Conservation (phyloP, 2,113 vertebrate species). For the Tetrax tetrax region DNA sequence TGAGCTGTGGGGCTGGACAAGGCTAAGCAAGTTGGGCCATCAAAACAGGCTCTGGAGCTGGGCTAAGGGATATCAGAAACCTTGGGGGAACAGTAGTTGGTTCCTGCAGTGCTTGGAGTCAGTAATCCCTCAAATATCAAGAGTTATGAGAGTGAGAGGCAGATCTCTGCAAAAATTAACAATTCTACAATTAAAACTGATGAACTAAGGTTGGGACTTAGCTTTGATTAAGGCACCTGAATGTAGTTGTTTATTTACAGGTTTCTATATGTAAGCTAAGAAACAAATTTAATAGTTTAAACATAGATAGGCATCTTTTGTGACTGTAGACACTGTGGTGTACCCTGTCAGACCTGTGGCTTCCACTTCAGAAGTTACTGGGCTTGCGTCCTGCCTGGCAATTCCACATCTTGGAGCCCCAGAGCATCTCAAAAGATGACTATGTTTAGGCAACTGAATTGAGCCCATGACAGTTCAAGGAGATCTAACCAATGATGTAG, state of each 20-base stretch:
- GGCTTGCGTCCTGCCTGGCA: neutral
- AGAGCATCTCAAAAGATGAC: neutral
- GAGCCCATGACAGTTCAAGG: neutral
- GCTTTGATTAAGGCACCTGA: neutral
- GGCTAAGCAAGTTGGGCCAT: neutral
- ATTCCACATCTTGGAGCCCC: neutral
- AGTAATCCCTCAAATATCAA: neutral
- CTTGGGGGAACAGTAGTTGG: neutral
- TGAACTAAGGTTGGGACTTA: neutral
- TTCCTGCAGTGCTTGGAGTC: neutral
- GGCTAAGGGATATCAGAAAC: neutral
- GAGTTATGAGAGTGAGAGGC: neutral
- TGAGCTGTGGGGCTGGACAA: neutral
- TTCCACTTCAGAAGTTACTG: neutral
- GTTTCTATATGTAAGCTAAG: neutral
- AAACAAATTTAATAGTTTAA: neutral
- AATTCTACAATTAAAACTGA: neutral
- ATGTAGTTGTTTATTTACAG: neutral
- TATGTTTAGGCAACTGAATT: neutral
- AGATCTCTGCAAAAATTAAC: neutral
- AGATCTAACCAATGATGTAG: neutral
- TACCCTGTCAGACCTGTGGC: neutral
- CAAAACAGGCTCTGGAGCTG: neutral
- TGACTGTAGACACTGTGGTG: neutral
- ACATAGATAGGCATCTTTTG: neutral